Percentiles rank a stretch among this genome's conserved stretches.
Conservation (phyloP, 2,113 vertebrate genomes). For the Ochotona princeps region DNA sequence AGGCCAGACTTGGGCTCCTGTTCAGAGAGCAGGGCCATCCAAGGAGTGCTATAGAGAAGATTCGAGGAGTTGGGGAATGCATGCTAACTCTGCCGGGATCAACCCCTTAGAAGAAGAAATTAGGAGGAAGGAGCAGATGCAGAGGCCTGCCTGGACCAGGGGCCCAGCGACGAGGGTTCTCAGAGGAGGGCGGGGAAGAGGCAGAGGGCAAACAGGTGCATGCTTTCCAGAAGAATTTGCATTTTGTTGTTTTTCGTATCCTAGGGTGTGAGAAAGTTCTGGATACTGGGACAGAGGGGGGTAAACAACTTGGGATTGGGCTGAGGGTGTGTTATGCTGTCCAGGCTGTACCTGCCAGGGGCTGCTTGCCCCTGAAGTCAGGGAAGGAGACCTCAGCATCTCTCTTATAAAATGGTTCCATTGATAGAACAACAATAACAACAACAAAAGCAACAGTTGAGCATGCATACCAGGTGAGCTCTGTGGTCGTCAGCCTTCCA, state of each 20-base stretch:
- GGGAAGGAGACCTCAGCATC: background rate
- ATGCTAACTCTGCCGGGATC: too few species aligned
- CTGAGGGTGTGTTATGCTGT: background rate
- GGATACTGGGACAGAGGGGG: too few species aligned
- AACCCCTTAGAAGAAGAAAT: background rate
- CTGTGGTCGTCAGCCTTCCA: background rate
- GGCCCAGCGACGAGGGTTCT: rapidly evolving
- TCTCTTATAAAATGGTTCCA: background rate
- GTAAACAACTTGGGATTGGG: too few species aligned
- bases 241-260: background rate
- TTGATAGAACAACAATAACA: background rate
- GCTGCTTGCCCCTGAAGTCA: background rate
- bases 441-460: background rate
- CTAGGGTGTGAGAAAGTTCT: background rate
- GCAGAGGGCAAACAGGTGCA: background rate
- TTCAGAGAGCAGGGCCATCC: too few species aligned
- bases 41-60: too few species aligned
- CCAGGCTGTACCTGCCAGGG: background rate
- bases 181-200: too few species aligned
- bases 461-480: too few species aligned
- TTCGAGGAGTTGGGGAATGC: too few species aligned
- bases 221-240: background rate
- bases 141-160: background rate
- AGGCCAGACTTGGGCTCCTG: background rate
- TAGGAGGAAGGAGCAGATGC: too few species aligned